phyloP scores from a whole-genome alignment of 1,140 invertebrate species.

The Bombus pyrosoma region DNA sequence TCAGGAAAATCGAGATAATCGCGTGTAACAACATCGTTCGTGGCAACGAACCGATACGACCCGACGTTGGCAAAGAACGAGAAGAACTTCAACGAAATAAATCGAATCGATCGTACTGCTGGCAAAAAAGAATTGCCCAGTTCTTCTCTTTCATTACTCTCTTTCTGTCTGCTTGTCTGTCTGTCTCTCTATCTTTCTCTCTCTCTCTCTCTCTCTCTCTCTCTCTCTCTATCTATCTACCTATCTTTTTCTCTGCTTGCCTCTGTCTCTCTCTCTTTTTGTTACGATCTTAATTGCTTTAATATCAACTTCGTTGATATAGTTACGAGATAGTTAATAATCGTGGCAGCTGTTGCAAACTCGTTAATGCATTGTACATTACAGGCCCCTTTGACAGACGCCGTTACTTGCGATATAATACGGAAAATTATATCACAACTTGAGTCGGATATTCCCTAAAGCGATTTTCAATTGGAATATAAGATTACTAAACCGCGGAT shows the following conservation, averaged over 20 bases:
- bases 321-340: conserved; percentile 16
- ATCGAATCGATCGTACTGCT: background rate
- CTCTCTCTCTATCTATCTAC: too few species aligned
- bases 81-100: background rate
- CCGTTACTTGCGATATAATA: conserved; percentile 2
- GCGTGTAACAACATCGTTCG: conserved; percentile 18
- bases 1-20: conserved; percentile 44
- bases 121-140: too few species aligned
- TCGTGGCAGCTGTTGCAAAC: conserved; percentile 19
- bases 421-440: conserved; percentile 9
- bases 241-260: too few species aligned
- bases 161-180: too few species aligned
- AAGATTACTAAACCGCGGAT: too few species aligned
- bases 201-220: too few species aligned
- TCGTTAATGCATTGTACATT: conserved; percentile 12
- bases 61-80: background rate
- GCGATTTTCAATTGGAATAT: too few species aligned
- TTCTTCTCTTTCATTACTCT: too few species aligned
- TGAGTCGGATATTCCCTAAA: background rate
- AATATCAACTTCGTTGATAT: conserved; percentile 13
- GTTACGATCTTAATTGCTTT: background rate
- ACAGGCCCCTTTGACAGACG: background rate
- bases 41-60: background rate
- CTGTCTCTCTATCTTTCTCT: fast-evolving
- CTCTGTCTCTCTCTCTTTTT: background rate